A percentile compares a stretch with the other conserved stretches of the same genome.
phyloP scores from a whole-genome alignment of 1,140 invertebrate genomes.

The Harlomillsia oculata region DNA sequence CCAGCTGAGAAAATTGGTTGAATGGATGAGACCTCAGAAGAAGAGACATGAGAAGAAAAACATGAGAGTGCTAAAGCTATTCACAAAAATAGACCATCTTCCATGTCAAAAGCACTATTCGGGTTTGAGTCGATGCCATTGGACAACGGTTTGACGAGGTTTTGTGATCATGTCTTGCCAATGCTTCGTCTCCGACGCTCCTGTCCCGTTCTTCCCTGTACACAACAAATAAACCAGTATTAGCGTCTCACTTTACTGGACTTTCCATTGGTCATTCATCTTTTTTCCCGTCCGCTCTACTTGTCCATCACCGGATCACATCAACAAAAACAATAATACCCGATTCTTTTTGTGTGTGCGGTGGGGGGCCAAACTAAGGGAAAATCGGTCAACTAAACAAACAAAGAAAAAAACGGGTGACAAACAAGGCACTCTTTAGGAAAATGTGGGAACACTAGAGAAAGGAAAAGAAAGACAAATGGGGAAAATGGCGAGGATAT shows the following conservation, averaged over 20 bases:
- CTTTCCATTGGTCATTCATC: too few relatives aligned
- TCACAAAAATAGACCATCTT: constrained; percentile 32
- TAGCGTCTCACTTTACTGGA: too few relatives aligned
- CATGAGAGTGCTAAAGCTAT: constrained; percentile 20
- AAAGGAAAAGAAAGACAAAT: not conserved
- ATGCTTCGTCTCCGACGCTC: constrained; percentile 82
- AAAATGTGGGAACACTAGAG: not conserved
- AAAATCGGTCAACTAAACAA: too few relatives aligned
- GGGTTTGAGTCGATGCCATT: constrained; percentile 41
- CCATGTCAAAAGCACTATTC: constrained; percentile 19
- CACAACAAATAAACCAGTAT: constrained; percentile 34
- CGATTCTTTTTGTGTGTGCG: too few relatives aligned
- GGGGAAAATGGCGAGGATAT: not conserved
- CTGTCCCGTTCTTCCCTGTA: constrained; percentile 79
- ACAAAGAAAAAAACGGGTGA: too few relatives aligned
- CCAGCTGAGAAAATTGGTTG: constrained; percentile 13
- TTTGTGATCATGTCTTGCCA: constrained; percentile 96
- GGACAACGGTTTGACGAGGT: constrained; percentile 76
- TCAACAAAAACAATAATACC: too few relatives aligned
- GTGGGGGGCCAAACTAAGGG: too few relatives aligned
- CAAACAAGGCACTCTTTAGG: too few relatives aligned
- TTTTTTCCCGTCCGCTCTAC: too few relatives aligned
- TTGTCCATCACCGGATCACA: too few relatives aligned
- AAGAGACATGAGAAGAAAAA: constrained; percentile 22
- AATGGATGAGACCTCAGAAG: constrained; percentile 8